phyloP scores from a whole-genome alignment of 2,888 invertebrate genomes.

The Parnassius apollo region DNA sequence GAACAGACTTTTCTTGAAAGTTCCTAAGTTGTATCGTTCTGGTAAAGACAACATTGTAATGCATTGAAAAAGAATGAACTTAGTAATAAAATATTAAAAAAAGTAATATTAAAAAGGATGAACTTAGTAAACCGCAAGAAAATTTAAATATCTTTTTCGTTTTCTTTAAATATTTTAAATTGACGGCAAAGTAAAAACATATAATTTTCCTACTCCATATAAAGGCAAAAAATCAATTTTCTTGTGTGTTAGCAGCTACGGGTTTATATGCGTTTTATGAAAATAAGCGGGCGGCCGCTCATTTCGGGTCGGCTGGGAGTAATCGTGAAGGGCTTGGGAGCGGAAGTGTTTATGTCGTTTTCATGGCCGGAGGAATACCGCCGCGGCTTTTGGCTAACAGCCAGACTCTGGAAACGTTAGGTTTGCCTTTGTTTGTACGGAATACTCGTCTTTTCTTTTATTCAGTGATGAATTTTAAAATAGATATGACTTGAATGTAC shows the following conservation, averaged over 20 bases:
- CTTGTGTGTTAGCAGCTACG: constrained; percentile 56
- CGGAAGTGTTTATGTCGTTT: constrained; percentile 67
- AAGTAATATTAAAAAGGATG: no score
- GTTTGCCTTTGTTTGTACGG: constrained; percentile 61
- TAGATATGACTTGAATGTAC: constrained; percentile 25
- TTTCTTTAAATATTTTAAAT: no score
- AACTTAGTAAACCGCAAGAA: no score
- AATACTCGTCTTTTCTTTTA: constrained; percentile 35
- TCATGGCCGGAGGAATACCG: constrained; percentile 60
- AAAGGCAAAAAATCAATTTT: constrained; percentile 56
- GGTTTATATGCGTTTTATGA: constrained; percentile 75
- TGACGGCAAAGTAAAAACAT: no score
- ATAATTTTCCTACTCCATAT: constrained; percentile 29
- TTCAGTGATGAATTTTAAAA: constrained; percentile 28
- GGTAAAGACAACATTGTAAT: no score
- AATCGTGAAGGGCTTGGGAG: constrained; percentile 38
- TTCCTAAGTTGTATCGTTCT: no score
- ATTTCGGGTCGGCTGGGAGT: constrained; percentile 62
- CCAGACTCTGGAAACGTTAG: constrained; percentile 60
- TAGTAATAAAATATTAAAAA: no score
- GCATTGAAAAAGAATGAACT: no score
- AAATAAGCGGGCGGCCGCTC: constrained; percentile 78
- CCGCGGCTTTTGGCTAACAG: constrained; percentile 64
- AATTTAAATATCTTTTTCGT: no score
- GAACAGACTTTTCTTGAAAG: no score